Conservation (phyloP, 2,113 vertebrate genomes). For the Bombycilla garrulus region DNA sequence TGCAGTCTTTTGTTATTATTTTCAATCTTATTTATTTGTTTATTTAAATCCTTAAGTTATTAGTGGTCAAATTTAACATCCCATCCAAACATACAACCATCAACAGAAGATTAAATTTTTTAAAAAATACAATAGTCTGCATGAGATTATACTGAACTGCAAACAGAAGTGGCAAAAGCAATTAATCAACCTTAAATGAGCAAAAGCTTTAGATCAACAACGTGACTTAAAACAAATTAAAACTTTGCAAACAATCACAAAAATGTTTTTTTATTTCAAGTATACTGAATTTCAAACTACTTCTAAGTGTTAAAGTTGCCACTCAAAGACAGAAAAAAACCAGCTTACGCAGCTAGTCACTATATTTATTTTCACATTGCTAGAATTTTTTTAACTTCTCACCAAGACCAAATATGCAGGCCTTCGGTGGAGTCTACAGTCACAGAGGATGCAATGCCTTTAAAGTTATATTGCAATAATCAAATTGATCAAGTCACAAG, state of each 20-base stretch:
- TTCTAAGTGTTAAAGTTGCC: slow-evolving; percentile 10
- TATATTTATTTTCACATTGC: background rate
- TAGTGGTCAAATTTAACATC: slow-evolving; percentile 26
- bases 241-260: background rate
- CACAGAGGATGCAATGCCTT: background rate
- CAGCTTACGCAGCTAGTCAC: background rate
- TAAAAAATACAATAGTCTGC: background rate
- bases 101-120: slow-evolving; percentile 1
- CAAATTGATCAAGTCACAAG: background rate
- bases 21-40: slow-evolving; percentile 41
- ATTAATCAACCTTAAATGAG: slow-evolving; percentile 37
- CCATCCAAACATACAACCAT: background rate
- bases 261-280: background rate
- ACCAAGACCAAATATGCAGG: background rate
- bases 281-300: slow-evolving; percentile 10
- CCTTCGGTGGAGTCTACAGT: background rate
- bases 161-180: slow-evolving; percentile 50
- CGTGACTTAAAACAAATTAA: slow-evolving; percentile 1
- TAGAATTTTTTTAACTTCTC: background rate
- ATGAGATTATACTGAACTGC: slow-evolving; percentile 32
- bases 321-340: background rate
- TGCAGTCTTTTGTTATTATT: slow-evolving; percentile 9
- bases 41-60: slow-evolving; percentile 22
- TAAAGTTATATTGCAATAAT: background rate
- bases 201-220: slow-evolving; percentile 50